Base-by-base conservation (phyloP, 2,888 invertebrate species). In the Amphipoea oculea region DNA sequence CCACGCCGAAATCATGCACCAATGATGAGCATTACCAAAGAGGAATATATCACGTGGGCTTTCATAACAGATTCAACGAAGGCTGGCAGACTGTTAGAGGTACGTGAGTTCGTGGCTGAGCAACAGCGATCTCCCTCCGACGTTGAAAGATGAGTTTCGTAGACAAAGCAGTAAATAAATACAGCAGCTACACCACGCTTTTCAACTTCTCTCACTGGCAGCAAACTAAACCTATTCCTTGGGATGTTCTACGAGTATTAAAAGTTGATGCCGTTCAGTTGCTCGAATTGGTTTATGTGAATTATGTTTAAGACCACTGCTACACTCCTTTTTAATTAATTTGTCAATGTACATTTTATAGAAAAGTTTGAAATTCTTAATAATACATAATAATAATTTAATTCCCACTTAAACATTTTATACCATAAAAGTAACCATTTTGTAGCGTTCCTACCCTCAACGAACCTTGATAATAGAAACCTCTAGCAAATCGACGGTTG, bases 71-170 rank as follows among this genome's bases (percentile, higher is more conserved):
- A 66, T 74, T 79, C 29, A 76, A 83, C 1, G 81, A 89, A 6
- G 92, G 92, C 7, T 93, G 93, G 93, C 86, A 82, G 36, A 93
- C 94, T 17, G 90, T 92, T 14, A 90, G 88, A 92, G 94, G 95
- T 95, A 70, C 11, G 73, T 48, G 63, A 17, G 23, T 23, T 4
- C 42, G n/a, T 60, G n/a, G 4, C 7, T 20, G 2, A 62, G 12
- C 29, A 20, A 63, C 9, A 29, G 2, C 2, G 7, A 45, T 36
- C 7, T 14, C 12, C 20, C 20, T 60, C 42, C 3, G 6, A 71
- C n/a, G 40, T 40, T 42, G 1, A n/a, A 29, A 60, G 11, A 57
- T 5, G 11, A 29, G 17, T 57, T 54, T 14, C 40, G 5, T 11
- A 4, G 11, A 60, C n/a, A 6, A 42, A 60, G 57, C 54, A 57